phyloP scores from a whole-genome alignment of 2,113 vertebrate species.

The Aleadryas rufinucha region DNA sequence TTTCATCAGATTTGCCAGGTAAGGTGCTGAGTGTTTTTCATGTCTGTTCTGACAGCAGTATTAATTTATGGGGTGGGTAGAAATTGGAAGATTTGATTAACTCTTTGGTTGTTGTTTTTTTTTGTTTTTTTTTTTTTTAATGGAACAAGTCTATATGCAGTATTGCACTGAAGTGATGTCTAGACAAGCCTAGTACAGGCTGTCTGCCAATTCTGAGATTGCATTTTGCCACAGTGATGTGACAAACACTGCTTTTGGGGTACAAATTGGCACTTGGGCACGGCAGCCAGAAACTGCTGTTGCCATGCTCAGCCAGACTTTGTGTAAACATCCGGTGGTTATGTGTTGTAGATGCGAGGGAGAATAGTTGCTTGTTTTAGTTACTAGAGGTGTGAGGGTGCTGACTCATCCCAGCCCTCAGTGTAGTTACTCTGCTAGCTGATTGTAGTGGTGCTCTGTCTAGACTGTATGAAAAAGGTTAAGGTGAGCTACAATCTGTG shows the following conservation, averaged over 20 bases:
- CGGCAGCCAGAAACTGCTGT: background rate
- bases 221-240: background rate
- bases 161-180: background rate
- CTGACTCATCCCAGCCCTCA: background rate
- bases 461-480: constrained; percentile 61
- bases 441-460: constrained; percentile 43
- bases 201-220: background rate
- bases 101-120: background rate
- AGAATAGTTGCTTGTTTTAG: background rate
- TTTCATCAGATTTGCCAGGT: constrained; percentile 94
- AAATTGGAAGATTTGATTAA: background rate
- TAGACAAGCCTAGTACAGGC: background rate
- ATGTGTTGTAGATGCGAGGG: accelerated
- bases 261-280: background rate
- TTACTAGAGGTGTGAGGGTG: background rate
- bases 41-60: background rate
- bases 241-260: background rate
- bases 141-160: background rate
- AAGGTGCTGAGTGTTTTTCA: constrained; percentile 50
- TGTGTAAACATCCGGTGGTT: background rate
- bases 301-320: background rate
- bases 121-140: background rate
- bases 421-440: background rate
- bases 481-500: constrained; percentile 62
- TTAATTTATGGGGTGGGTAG: background rate